Evolutionary conservation across 2,797 vertebrate genomes (phyloP), one percentile per base, ranked within the genome.

Genomic region (Notamacropus eugenii): DNA sequence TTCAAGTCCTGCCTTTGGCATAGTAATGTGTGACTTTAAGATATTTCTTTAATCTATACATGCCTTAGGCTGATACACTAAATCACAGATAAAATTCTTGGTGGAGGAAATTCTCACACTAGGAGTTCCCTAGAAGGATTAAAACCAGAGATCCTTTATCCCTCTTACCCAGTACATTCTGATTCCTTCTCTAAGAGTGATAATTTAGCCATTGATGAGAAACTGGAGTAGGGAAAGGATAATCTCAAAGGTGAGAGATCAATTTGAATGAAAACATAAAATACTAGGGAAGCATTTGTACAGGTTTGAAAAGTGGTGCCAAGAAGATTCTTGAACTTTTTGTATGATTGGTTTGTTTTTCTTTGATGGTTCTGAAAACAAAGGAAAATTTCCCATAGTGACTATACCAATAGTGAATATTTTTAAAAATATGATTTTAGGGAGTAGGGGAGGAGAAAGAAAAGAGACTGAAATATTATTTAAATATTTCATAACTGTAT

Each of bases 361-460:
- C 34, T n/a, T n/a, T 67, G 62, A 67, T 19, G 31, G 0, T n/a
- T 19, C 31, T 67, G 59, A 13, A 19, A 67, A 67, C 34, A 67
- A 62, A 59, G 27, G 1, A 34, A 62, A 4, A 4, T 57, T 57
- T 27, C 56, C 56, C 5, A 34, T 62, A 4, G 12, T 62, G 31
- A 34, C 34, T 34, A 31, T 62, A 62, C 11, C 28, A 59, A 59
- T 58, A 31, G 59, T 62, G 12, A 62, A 12, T 12, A 62, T 31
- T 62, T 62, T 62, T 9, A 59, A 59, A 29, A 59, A 59, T 29
- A 29, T 29, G 9, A 29, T 29, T 29, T 29, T 56, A 29, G 58
- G 12, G 58, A 34, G 3, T 31, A 12, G 31, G 0, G 19, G 59
- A 97, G 99, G 99, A 3, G 29, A n/a, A 9, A 12, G 31, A 31